These are phyloP conservation scores for Tribolium freemani DNA, from an alignment of 2,888 invertebrate species.

Conservation along the genomic window DNA sequence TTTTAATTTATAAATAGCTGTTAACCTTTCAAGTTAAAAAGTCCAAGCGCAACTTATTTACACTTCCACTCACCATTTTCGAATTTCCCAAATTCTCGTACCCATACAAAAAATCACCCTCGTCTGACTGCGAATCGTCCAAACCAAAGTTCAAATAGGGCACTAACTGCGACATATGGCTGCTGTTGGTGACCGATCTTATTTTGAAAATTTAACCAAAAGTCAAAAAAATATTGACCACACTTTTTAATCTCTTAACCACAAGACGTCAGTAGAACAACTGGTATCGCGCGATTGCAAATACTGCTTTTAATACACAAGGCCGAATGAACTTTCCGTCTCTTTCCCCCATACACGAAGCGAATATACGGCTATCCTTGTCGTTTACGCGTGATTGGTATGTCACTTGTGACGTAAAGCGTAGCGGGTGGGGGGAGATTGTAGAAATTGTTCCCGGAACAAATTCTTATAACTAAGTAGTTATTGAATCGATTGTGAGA, in stretches of 20 bases:
- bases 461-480: slow-evolving; percentile 35
- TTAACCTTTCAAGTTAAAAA: slow-evolving; percentile 1
- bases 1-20: slow-evolving; percentile 4
- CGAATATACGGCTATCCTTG: slow-evolving; percentile 33
- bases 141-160: slow-evolving; percentile 69
- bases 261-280: slow-evolving; percentile 47
- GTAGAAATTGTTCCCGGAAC: slow-evolving; percentile 51
- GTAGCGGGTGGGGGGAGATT: slow-evolving; percentile 31
- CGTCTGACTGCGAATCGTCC: slow-evolving; percentile 58
- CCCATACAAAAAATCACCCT: slow-evolving; percentile 58
- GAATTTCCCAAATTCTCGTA: slow-evolving; percentile 52
- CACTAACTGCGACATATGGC: slow-evolving; percentile 77
- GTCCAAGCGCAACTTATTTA: neutral
- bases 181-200: slow-evolving; percentile 46
- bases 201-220: neutral
- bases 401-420: slow-evolving; percentile 52
- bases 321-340: slow-evolving; percentile 47
- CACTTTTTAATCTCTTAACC: slow-evolving; percentile 16
- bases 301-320: slow-evolving; percentile 58
- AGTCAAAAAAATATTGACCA: slow-evolving; percentile 25
- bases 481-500: slow-evolving; percentile 29
- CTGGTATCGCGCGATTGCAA: slow-evolving; percentile 55
- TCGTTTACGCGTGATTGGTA: slow-evolving; percentile 50
- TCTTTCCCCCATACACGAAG: neutral
- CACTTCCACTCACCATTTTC: slow-evolving; percentile 60